Evolutionary conservation across 2,888 invertebrate genomes (phyloP).

Genomic region (Hirtodrosophila histrioides): DNA sequence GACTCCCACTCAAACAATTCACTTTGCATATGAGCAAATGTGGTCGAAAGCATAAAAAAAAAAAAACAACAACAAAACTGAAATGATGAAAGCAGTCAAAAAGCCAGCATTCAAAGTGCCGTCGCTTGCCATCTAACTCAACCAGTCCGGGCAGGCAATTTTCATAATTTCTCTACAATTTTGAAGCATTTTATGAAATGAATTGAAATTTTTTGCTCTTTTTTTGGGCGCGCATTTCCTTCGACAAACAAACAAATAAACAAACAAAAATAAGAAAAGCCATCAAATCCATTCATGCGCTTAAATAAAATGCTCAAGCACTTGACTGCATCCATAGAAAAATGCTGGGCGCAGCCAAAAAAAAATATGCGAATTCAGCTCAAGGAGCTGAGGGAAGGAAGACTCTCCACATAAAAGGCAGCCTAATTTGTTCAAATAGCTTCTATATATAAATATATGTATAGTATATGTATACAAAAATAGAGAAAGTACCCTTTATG

Average conservation of each 20-base stretch:
- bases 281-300: slow-evolving; percentile 82
- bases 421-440: slow-evolving; percentile 72
- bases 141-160: slow-evolving; percentile 49
- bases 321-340: slow-evolving; percentile 83
- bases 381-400: slow-evolving; percentile 12
- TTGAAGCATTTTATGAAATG: slow-evolving; percentile 79
- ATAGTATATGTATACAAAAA: slow-evolving; percentile 17
- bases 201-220: slow-evolving; percentile 73
- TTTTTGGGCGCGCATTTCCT: slow-evolving; percentile 56
- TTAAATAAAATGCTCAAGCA: slow-evolving; percentile 81
- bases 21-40: slow-evolving; percentile 78
- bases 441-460: slow-evolving; percentile 24
- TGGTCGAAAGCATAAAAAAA: slow-evolving; percentile 57
- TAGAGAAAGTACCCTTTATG: slow-evolving; percentile 36
- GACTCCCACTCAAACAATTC: slow-evolving; percentile 57
- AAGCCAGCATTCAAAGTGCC: slow-evolving; percentile 69
- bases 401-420: slow-evolving; percentile 45
- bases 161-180: slow-evolving; percentile 82
- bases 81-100: slow-evolving; percentile 70
- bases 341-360: slow-evolving; percentile 42
- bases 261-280: slow-evolving; percentile 58
- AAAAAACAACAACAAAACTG: slow-evolving; percentile 40
- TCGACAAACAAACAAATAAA: slow-evolving; percentile 32
- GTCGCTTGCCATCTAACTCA: slow-evolving; percentile 36
- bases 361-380: slow-evolving; percentile 39